Percentiles rank a stretch among this genome's conserved stretches.
Conservation (phyloP, 2,888 invertebrate genomes). For the Drosophila neotestacea region DNA sequence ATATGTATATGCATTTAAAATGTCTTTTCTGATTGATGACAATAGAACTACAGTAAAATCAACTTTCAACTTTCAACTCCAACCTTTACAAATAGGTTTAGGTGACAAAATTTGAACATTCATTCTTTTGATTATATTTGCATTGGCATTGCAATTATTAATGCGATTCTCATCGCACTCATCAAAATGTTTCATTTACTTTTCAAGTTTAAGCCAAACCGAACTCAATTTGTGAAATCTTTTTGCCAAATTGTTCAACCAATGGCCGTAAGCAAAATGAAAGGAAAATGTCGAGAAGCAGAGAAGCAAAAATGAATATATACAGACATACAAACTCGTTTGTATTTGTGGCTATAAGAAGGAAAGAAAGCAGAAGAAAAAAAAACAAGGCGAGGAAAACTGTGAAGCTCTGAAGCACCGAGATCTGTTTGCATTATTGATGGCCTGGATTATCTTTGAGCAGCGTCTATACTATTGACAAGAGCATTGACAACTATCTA, state of each 20-base stretch:
- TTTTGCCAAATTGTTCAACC: conserved; percentile 60
- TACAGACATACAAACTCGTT: conserved; percentile 5
- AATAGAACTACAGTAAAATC: conserved; percentile 8
- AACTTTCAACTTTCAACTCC: not conserved
- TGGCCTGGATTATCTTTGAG: conserved; percentile 76
- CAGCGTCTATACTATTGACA: conserved; percentile 56
- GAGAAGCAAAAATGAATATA: conserved; percentile 11
- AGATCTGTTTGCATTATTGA: conserved; percentile 78
- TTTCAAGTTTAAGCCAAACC: conserved; percentile 65
- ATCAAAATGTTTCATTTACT: conserved; percentile 61
- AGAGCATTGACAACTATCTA: conserved; percentile 61
- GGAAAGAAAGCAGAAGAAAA: conserved; percentile 29
- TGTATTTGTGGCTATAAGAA: conserved; percentile 5
- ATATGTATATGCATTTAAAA: not conserved
- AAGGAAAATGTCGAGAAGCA: conserved; percentile 27
- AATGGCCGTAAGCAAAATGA: conserved; percentile 47
- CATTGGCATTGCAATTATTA: conserved; percentile 19
- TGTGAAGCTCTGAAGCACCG: conserved; percentile 36
- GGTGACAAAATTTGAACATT: conserved; percentile 27
- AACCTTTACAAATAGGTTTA: conserved; percentile 15
- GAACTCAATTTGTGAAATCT: conserved; percentile 63
- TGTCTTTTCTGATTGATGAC: conserved; percentile 37
- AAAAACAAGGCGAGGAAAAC: conserved; percentile 43
- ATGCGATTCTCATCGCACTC: conserved; percentile 7
- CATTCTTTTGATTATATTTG: conserved; percentile 46